Conservation (phyloP, 2,888 invertebrate species). For the Drosophila testacea region DNA sequence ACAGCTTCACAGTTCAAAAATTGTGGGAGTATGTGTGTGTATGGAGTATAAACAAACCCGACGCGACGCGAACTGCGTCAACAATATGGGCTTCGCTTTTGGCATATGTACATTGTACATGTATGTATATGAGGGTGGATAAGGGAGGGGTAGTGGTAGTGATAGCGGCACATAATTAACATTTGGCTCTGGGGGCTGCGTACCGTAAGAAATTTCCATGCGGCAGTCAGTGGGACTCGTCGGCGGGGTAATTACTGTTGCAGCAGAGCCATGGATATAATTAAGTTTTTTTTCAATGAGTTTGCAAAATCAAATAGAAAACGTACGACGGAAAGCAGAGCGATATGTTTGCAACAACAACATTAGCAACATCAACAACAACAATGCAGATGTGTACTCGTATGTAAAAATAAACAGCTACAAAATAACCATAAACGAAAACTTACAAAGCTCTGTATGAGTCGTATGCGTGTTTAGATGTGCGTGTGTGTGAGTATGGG, state of each 20-base stretch:
- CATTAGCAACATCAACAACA: constrained; percentile 34
- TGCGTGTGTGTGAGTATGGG: constrained; percentile 28
- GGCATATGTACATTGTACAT: constrained; percentile 30
- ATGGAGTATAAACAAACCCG: constrained; percentile 52
- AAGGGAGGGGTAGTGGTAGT: neutral
- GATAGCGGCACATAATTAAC: constrained; percentile 70
- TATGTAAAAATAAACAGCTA: constrained; percentile 59
- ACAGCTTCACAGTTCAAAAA: constrained; percentile 36
- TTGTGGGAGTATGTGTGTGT: constrained; percentile 26
- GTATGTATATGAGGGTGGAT: constrained; percentile 24
- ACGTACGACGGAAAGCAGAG: constrained; percentile 64
- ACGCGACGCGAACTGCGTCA: constrained; percentile 53
- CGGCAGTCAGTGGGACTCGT: constrained; percentile 29
- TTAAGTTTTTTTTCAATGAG: constrained; percentile 65
- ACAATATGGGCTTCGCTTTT: constrained; percentile 43
- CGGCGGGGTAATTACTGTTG: constrained; percentile 51
- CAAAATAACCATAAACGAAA: constrained; percentile 66
- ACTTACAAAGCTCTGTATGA: constrained; percentile 65
- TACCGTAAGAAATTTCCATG: constrained; percentile 65
- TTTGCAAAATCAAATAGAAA: constrained; percentile 71
- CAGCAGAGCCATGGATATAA: constrained; percentile 68
- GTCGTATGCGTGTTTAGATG: constrained; percentile 26
- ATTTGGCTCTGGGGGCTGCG: constrained; percentile 71
- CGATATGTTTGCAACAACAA: constrained; percentile 56
- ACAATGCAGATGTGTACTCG: constrained; percentile 28